phyloP scores from a whole-genome alignment of 2,888 invertebrate species.

The Plebejus melissa region DNA sequence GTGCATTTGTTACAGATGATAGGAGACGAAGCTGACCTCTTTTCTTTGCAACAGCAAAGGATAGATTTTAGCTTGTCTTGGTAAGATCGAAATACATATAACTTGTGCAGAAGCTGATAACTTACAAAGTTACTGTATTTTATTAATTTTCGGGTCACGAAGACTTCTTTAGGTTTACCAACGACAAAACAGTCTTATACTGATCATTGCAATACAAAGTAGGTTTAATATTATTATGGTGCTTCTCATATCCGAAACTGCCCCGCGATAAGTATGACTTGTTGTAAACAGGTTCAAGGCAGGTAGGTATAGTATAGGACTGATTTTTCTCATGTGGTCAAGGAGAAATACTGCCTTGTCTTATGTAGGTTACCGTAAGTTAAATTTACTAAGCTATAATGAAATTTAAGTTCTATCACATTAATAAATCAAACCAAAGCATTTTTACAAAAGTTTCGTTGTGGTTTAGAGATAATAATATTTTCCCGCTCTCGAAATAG shows the following conservation, averaged over 20 bases:
- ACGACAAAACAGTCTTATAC: background rate
- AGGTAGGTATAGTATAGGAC: too few species aligned
- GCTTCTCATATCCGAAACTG: too few species aligned
- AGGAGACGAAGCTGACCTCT: constrained; percentile 1
- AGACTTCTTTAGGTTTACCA: background rate
- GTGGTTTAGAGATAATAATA: background rate
- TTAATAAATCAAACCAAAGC: background rate
- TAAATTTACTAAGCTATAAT: background rate
- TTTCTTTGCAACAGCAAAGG: constrained; percentile 11
- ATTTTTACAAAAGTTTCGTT: background rate
- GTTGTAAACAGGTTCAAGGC: too few species aligned
- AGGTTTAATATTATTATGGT: too few species aligned
- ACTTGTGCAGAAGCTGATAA: background rate
- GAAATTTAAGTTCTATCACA: background rate
- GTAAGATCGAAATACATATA: constrained; percentile 9
- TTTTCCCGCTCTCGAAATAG: background rate
- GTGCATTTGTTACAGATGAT: background rate
- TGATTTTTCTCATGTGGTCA: too few species aligned
- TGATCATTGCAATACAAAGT: too few species aligned
- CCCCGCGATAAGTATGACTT: too few species aligned
- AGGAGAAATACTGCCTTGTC: background rate
- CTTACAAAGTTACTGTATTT: constrained; percentile 6
- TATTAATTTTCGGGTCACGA: background rate
- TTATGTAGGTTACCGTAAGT: background rate
- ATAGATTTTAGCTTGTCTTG: constrained; percentile 19